A percentile compares a stretch with the other conserved stretches of the same genome.
These are phyloP conservation scores for Sminthurinus signatus DNA, from an alignment of 1,140 invertebrate species.

Conservation along the genomic window DNA sequence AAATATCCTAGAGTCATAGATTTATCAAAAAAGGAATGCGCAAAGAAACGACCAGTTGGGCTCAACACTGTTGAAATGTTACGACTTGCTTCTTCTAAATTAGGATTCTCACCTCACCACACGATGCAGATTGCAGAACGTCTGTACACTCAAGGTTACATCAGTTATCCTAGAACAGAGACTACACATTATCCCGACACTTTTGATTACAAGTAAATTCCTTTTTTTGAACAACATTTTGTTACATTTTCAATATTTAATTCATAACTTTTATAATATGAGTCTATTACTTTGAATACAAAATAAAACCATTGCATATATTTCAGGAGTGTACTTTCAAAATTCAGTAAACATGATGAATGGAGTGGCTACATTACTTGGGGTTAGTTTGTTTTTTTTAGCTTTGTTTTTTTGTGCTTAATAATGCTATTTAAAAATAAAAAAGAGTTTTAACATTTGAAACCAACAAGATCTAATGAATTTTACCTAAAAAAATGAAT, in stretches of 20 bases:
- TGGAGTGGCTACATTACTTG: conserved; percentile 27
- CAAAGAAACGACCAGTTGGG: conserved; percentile 77
- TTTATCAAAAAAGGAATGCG: conserved; percentile 69
- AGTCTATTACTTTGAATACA: background rate
- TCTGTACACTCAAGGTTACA: conserved; percentile 89
- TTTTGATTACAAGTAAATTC: conserved; percentile 77
- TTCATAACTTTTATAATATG: background rate
- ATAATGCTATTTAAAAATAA: too few species aligned
- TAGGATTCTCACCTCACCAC: conserved; percentile 92
- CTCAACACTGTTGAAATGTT: conserved; percentile 97
- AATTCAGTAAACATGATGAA: conserved; percentile 34
- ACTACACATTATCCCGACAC: conserved; percentile 94
- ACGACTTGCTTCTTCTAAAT: conserved; percentile 77
- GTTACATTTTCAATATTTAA: background rate
- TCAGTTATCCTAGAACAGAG: conserved; percentile 92
- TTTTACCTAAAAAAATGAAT: too few species aligned
- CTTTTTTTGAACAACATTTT: background rate
- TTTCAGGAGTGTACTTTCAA: conserved; percentile 13
- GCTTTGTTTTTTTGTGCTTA: too few species aligned
- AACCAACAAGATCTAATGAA: too few species aligned
- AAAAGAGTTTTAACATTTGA: too few species aligned
- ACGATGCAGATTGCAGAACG: conserved; percentile 92
- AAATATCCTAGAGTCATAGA: conserved; percentile 14
- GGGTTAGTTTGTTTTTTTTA: too few species aligned
- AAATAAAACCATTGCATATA: conserved; percentile 4